A percentile compares a stretch with the other conserved stretches of the same genome.
Evolutionary conservation across 2,888 invertebrate species (phyloP).

Genomic region (Ecdyonurus torrentis): DNA sequence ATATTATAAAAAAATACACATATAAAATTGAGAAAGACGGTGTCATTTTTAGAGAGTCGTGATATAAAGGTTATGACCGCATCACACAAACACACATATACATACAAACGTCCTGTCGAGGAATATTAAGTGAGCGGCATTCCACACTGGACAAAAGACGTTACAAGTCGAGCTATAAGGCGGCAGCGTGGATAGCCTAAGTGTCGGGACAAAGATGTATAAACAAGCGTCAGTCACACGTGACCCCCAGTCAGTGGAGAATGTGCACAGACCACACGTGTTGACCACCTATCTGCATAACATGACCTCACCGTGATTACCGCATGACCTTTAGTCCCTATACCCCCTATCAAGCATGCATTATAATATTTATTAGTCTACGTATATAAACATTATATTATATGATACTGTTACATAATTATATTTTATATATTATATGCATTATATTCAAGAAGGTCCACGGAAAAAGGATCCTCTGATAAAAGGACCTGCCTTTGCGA

Average conservation of each 20-base stretch:
- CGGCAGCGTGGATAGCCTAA: not conserved
- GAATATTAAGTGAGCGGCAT: not conserved
- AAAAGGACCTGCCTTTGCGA: too few species aligned
- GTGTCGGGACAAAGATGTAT: not conserved
- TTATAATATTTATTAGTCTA: too few species aligned
- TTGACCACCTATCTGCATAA: not conserved
- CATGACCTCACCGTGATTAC: not conserved
- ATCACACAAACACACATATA: not conserved
- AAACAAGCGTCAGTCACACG: too few species aligned
- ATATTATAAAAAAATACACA: too few species aligned
- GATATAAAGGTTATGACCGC: not conserved
- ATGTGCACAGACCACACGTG: not conserved
- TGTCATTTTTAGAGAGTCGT: not conserved
- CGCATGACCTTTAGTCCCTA: too few species aligned
- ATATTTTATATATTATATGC: too few species aligned
- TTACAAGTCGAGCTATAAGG: not conserved
- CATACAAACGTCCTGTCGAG: too few species aligned
- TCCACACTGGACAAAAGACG: not conserved
- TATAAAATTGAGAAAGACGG: not conserved
- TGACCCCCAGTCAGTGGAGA: not conserved
- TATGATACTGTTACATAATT: too few species aligned
- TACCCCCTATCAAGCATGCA: too few species aligned
- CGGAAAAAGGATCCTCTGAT: too few species aligned
- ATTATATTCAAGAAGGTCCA: too few species aligned
- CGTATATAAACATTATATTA: too few species aligned